Base-by-base conservation (phyloP, 2,113 vertebrate genomes). In the Neoarius graeffei region DNA sequence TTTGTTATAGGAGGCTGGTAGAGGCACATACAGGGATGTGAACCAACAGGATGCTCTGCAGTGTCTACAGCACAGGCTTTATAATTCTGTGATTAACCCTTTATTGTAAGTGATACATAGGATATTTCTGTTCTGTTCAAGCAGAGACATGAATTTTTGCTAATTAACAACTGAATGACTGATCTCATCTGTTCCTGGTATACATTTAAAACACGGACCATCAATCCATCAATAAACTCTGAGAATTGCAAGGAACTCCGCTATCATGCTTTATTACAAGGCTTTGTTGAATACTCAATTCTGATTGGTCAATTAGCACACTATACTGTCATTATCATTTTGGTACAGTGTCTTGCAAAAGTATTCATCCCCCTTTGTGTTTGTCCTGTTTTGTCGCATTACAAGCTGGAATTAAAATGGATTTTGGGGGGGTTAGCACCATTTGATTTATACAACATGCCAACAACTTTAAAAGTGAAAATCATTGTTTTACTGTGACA, bases 1-100 rank as follows among this genome's bases (percentile, higher is more conserved):
- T 64, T 56, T 87, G 74, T 79, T 80, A 69, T 69, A 48, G 62
- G 62, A 30, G 30, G 27, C 77, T 81, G 25, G 62, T 81, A 67
- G 27, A 67, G 62, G 4, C 30, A 17, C 71, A 85, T 25, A 48
- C 13, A 42, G n/a, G 69, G 19, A 48, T 85, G 71, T 19, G 35
- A 73, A 23, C 5, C 57, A 62, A 56, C 71, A 60, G 35, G 7
- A 27, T 57, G 30, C 71, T 60, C 27, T 8, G 15, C 48, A 30
- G 15, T 67, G 66, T 57, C 27, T 60, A 76, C 13, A 19, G 14
- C 30, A 50, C 57, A 60, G 8, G 7, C 23, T 57, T 59, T 23
- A 60, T 1, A 81, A 23, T 81, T 35, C 27, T 35, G 7, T 11
- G 17, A 81, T 42, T 79, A 35, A 59, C 56, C 56, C 56, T 81